Base-by-base conservation (phyloP, 92 coral and sea anemone species). In the Umimayanthus kanabou region DNA sequence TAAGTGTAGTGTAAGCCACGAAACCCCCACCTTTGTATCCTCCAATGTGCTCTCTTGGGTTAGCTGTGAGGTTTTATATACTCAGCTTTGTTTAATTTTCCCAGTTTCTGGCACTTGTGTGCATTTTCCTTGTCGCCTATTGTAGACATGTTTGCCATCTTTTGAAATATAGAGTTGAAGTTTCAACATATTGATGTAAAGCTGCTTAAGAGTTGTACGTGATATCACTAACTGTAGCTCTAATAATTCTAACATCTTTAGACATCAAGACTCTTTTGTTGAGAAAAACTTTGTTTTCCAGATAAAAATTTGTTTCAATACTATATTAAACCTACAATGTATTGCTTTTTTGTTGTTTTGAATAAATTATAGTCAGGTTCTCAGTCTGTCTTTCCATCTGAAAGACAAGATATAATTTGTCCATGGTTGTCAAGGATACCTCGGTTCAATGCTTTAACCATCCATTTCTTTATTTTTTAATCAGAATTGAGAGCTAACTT, bases 21-120 rank as follows among this genome's bases (percentile, higher is more conserved):
- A 71, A 45, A 83, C 71, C 40, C 49, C 66, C 50, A 69, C 43
- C 66, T 43, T 28, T 25, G 78, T 53, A 53, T 3, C 53, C 45
- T 45, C 43, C 22, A 29, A 28, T 65, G 61, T 83, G 70, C 39
- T 69, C 11, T 64, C 79, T 71, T 50, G 81, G 77, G 55, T 79
- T 81, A 80, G n/a, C 85, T 78, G 82, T 72, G 39, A 77, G 83
- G 84, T 50, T 67, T 87, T 88, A 86, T 91, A 84, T 77, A 85
- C 37, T 14, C 93, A 91, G 91, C 93, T 90, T 90, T 91, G 93
- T 88, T 91, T 91, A 85, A 88, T 57, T 78, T 88, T 88, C 77
- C 74, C 71, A 80, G 86, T 88, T 91, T 91, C 76, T 73, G 61
- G 71, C 91, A 80, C 82, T 88, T 55, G 86, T 88, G 80, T 85